Evolutionary conservation across 2,797 vertebrate species (phyloP).

Genomic region (Cyprinella venusta): DNA sequence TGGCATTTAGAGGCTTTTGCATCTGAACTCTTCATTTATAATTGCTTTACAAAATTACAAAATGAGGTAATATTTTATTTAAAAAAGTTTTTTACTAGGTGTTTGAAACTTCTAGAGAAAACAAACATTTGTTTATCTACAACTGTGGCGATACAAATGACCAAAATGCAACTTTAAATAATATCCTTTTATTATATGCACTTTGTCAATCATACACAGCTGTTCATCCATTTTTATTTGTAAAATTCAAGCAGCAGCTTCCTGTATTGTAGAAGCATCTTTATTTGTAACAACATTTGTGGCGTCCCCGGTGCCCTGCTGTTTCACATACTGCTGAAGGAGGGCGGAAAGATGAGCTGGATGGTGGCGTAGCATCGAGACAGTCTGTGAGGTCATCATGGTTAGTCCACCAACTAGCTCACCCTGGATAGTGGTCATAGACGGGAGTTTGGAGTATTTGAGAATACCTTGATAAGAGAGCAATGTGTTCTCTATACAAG

Average conservation of each 20-base stretch:
- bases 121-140: background rate
- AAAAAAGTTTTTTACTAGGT: background rate
- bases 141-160: background rate
- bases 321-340: slow-evolving; percentile 83
- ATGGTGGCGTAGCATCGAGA: slow-evolving; percentile 80
- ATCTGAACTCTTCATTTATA: too few relatives aligned
- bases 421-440: slow-evolving; percentile 74
- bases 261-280: slow-evolving; percentile 51
- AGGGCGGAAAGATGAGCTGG: slow-evolving; percentile 78
- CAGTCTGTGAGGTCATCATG: slow-evolving; percentile 76
- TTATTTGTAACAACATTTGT: slow-evolving; percentile 2
- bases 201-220: background rate
- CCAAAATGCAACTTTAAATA: slow-evolving; percentile 12
- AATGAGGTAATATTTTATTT: background rate
- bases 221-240: background rate
- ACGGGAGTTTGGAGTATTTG: slow-evolving; percentile 84
- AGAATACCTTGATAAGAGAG: slow-evolving; percentile 85
- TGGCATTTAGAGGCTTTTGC: too few relatives aligned
- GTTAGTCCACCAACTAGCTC: slow-evolving; percentile 82
- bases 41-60: background rate
- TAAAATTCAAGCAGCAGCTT: slow-evolving; percentile 52
- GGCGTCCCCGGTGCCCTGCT: slow-evolving; percentile 59
- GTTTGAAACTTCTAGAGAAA: background rate
- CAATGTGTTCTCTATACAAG: slow-evolving; percentile 85
- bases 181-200: slow-evolving; percentile 27